Evolutionary conservation across 2,888 invertebrate genomes (phyloP).

Genomic region (Linnaemya tessellans): DNA sequence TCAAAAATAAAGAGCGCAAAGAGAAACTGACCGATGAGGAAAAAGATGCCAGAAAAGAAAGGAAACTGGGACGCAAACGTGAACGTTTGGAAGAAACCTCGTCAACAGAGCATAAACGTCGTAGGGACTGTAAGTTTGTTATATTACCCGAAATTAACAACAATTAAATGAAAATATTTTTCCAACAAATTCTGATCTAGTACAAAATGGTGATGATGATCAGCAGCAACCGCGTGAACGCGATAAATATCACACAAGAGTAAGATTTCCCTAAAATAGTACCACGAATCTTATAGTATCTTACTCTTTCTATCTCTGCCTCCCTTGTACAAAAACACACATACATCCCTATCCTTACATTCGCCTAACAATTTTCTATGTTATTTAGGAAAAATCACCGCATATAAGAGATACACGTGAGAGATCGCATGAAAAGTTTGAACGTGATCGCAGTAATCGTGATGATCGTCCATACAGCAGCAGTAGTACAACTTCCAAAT

Average conservation of each 20-base stretch:
- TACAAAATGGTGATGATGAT: constrained; percentile 90
- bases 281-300: constrained; percentile 37
- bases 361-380: constrained; percentile 64
- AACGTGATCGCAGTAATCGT: constrained; percentile 81
- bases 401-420: constrained; percentile 87
- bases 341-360: constrained; percentile 65
- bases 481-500: constrained; percentile 78
- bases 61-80: constrained; percentile 91
- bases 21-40: constrained; percentile 90
- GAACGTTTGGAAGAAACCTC: constrained; percentile 89
- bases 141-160: constrained; percentile 2
- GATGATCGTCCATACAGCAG: constrained; percentile 88
- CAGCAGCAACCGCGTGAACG: constrained; percentile 86
- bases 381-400: constrained; percentile 90
- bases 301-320: constrained; percentile 36
- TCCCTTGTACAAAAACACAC: constrained; percentile 44
- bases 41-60: constrained; percentile 91
- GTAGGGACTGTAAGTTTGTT: constrained; percentile 88
- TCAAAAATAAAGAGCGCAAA: constrained; percentile 85
- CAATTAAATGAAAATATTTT: not conserved
- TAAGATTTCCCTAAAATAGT: constrained; percentile 81
- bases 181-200: constrained; percentile 71
- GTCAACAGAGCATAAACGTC: constrained; percentile 88
- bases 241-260: constrained; percentile 91
- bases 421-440: constrained; percentile 90